phyloP scores from a whole-genome alignment of 1,140 invertebrate species.

The Arion vulgaris region DNA sequence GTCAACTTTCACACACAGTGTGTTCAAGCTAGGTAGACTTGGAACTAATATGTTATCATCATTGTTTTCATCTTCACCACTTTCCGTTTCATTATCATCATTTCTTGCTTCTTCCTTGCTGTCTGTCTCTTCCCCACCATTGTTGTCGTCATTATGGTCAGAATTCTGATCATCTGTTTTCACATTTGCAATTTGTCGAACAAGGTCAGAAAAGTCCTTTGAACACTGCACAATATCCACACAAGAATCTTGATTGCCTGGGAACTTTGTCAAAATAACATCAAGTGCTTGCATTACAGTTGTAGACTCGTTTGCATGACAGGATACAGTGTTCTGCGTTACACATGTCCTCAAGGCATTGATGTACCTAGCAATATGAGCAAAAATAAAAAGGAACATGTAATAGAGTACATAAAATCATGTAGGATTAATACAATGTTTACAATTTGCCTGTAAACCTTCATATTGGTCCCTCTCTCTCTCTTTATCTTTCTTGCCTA shows the following conservation, averaged over 20 bases:
- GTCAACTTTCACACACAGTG: background rate
- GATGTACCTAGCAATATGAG: slow-evolving; percentile 2
- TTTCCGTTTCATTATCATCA: background rate
- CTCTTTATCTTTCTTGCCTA: too few species aligned
- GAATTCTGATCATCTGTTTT: background rate
- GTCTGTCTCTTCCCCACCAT: background rate
- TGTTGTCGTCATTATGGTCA: background rate
- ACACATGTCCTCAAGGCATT: slow-evolving; percentile 17
- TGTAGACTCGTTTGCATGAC: background rate
- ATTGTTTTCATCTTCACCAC: background rate
- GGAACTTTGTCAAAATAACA: background rate
- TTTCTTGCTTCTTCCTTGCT: background rate
- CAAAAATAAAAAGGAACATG: too few species aligned
- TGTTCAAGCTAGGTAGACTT: background rate
- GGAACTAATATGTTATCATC: background rate
- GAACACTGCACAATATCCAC: background rate
- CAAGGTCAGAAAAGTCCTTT: slow-evolving; percentile 13
- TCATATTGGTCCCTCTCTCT: too few species aligned
- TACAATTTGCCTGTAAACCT: too few species aligned
- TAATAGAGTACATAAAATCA: too few species aligned
- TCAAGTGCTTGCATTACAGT: background rate
- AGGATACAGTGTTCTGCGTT: slow-evolving; percentile 1
- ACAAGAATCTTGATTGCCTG: background rate
- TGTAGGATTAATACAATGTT: too few species aligned
- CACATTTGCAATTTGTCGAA: slow-evolving; percentile 12